Percentiles rank a stretch among this genome's conserved stretches.
Conservation (phyloP, 2,113 vertebrate species). For the Callionymus lyra region DNA sequence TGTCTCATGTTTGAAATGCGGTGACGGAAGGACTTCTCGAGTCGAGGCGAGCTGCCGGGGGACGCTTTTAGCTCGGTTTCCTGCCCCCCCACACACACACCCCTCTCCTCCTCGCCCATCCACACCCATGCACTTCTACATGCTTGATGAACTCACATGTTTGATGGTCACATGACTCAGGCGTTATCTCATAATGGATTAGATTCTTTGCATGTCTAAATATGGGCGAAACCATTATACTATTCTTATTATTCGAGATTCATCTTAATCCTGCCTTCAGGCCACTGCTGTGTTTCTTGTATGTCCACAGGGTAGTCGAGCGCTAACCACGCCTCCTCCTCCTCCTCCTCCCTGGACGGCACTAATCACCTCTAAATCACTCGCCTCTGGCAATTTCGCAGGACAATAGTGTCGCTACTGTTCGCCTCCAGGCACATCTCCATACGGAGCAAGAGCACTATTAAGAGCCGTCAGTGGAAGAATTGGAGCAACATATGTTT, state of each 20-base stretch:
- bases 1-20: slow-evolving; percentile 35
- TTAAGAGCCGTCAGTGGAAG: slow-evolving; percentile 35
- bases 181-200: no score
- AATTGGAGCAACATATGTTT: slow-evolving; percentile 63
- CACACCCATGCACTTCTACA: slow-evolving; percentile 38
- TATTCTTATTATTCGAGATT: background rate
- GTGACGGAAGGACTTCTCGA: slow-evolving; percentile 28
- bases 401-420: slow-evolving; percentile 36
- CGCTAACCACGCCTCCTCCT: slow-evolving; percentile 22
- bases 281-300: slow-evolving; percentile 20
- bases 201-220: no score
- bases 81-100: background rate
- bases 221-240: no score
- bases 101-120: slow-evolving; percentile 17
- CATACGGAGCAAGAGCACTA: slow-evolving; percentile 24
- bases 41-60: slow-evolving; percentile 26
- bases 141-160: slow-evolving; percentile 2
- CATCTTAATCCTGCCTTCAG: slow-evolving; percentile 35
- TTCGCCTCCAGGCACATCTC: slow-evolving; percentile 39
- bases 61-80: slow-evolving; percentile 35
- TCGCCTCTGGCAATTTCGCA: slow-evolving; percentile 42
- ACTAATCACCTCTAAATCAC: slow-evolving; percentile 46
- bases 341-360: slow-evolving; percentile 18
- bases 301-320: slow-evolving; percentile 40
- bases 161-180: no score